These are phyloP conservation scores for Doris montereyensis DNA, from an alignment of 2,888 invertebrate genomes.

Conservation along the genomic window DNA sequence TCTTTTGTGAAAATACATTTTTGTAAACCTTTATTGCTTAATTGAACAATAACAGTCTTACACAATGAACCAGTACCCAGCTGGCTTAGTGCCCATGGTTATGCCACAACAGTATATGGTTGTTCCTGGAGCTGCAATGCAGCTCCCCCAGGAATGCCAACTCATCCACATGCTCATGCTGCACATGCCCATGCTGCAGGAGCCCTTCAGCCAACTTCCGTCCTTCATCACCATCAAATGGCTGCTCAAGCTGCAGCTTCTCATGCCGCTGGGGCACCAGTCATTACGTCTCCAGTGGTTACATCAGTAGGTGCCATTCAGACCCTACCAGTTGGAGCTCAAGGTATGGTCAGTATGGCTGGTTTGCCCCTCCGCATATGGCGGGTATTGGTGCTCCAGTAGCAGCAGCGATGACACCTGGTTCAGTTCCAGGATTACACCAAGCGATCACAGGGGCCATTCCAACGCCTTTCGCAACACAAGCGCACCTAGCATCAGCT, in stretches of 20 bases:
- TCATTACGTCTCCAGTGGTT: conserved; percentile 40
- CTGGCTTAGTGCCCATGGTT: conserved; percentile 63
- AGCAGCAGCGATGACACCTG: conserved; percentile 9
- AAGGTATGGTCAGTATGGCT: conserved; percentile 41
- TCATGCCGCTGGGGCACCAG: conserved; percentile 44
- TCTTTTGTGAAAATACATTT: too few relatives aligned
- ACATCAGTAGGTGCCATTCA: conserved; percentile 33
- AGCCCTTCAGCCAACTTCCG: neutral
- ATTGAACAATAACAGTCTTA: neutral
- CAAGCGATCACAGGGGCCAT: conserved; percentile 30
- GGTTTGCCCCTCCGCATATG: conserved; percentile 39
- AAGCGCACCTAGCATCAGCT: conserved; percentile 33
- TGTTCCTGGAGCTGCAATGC: conserved; percentile 50
- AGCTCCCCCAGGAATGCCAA: conserved; percentile 34
- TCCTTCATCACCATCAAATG: neutral
- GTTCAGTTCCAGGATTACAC: conserved; percentile 34
- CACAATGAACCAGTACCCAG: conserved; percentile 56
- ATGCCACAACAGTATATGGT: conserved; percentile 64
- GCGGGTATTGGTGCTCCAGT: conserved; percentile 29
- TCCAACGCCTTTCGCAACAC: conserved; percentile 28
- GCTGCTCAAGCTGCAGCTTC: conserved; percentile 42
- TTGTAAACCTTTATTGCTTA: too few relatives aligned
- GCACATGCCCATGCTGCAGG: neutral
- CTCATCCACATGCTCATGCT: conserved; percentile 32
- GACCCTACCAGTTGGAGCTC: conserved; percentile 36